A percentile compares a stretch with the other conserved stretches of the same genome.
These are phyloP conservation scores for Orestias chungarensis DNA, from an alignment of 2,797 vertebrate species.

Conservation along the genomic window DNA sequence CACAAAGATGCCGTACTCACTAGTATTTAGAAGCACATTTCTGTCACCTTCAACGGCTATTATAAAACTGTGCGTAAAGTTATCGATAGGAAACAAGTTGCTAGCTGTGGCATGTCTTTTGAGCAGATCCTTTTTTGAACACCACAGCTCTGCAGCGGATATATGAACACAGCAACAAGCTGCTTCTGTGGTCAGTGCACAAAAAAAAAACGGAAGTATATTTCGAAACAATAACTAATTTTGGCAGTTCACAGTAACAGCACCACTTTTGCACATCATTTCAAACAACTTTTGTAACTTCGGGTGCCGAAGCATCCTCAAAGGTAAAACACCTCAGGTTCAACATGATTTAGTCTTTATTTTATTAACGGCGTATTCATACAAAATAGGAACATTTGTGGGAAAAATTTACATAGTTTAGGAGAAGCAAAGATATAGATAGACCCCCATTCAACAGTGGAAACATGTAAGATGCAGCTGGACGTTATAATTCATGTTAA, in stretches of 20 bases:
- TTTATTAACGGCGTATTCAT: conserved; percentile 41
- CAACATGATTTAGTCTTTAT: conserved; percentile 34
- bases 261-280: background rate
- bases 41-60: background rate
- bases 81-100: background rate
- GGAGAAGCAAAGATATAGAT: conserved; percentile 49
- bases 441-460: conserved; percentile 16
- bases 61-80: background rate
- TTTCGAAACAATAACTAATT: conserved; percentile 45
- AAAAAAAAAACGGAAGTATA: conserved; percentile 38
- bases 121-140: background rate
- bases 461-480: conserved; percentile 23
- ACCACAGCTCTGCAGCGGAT: background rate
- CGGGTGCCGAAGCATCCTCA: background rate
- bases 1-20: background rate
- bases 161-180: conserved; percentile 4
- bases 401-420: conserved; percentile 25
- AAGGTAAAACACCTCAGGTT: background rate
- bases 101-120: background rate
- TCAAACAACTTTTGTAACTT: background rate
- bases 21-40: background rate
- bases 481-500: conserved; percentile 12
- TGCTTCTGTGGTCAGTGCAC: conserved; percentile 37
- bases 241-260: conserved; percentile 9
- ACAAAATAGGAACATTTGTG: conserved; percentile 45